These are phyloP conservation scores for Calliopum simillimum DNA, from an alignment of 2,888 invertebrate species.

Conservation along the genomic window DNA sequence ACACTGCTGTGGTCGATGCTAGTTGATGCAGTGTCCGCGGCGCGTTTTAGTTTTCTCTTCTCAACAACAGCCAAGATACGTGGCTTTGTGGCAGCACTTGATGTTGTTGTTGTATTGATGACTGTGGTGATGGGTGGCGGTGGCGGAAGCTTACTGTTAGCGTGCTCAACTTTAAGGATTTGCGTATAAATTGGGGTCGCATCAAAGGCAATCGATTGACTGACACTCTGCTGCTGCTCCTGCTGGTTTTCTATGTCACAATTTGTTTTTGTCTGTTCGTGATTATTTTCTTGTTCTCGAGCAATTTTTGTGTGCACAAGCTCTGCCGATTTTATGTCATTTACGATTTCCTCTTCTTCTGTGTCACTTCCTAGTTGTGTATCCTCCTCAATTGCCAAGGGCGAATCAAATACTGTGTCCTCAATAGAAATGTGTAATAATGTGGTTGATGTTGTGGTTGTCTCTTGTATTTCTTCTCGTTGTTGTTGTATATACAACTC, in stretches of 20 bases:
- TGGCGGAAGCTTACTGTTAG: constrained; percentile 25
- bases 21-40: constrained; percentile 50
- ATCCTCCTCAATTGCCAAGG: constrained; percentile 37
- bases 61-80: constrained; percentile 70
- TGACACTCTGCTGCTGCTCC: too few species aligned
- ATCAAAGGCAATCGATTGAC: constrained; percentile 8
- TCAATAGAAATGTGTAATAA: constrained; percentile 64
- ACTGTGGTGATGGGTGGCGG: neutral
- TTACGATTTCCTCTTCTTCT: neutral
- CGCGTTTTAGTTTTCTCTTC: constrained; percentile 61
- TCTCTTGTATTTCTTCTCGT: constrained; percentile 43
- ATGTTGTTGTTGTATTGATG: constrained; percentile 36
- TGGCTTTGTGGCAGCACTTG: constrained; percentile 68
- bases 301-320: constrained; percentile 16
- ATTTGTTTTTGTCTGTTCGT: neutral
- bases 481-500: constrained; percentile 48
- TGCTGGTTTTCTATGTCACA: constrained; percentile 27
- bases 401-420: constrained; percentile 59
- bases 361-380: neutral
- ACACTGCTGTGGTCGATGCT: neutral
- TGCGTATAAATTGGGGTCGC: constrained; percentile 55
- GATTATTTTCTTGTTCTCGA: constrained; percentile 8
- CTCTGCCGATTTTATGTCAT: neutral
- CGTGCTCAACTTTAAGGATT: constrained; percentile 56
- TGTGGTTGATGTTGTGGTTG: constrained; percentile 51